A percentile compares a stretch with the other conserved stretches of the same genome.
Evolutionary conservation across 1,140 invertebrate genomes (phyloP).

Genomic region (Parapsyche elsis): DNA sequence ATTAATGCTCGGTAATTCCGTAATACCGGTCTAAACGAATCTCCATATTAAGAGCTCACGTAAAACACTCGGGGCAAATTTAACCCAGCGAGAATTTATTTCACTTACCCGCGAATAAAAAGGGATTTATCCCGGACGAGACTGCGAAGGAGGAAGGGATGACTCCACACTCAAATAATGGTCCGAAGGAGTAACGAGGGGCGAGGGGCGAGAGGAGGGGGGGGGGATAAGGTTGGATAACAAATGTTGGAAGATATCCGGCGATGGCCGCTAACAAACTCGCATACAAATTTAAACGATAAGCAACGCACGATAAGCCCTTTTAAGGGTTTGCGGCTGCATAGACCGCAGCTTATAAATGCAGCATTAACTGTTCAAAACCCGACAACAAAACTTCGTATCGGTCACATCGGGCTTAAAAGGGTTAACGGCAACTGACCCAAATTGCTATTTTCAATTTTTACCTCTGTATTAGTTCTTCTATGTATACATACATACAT

Average conservation of each 20-base stretch:
- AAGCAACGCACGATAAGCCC: not conserved
- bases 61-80: slow-evolving; percentile 43
- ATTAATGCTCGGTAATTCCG: slow-evolving; percentile 38
- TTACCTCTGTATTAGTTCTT: too few species aligned
- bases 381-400: too few species aligned
- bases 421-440: too few species aligned
- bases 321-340: not conserved
- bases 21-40: slow-evolving; percentile 42
- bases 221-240: not conserved
- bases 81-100: slow-evolving; percentile 45
- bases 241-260: slow-evolving; percentile 11
- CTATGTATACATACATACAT: too few species aligned
- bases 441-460: too few species aligned
- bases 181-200: not conserved
- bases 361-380: too few species aligned
- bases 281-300: slow-evolving; percentile 18
- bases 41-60: slow-evolving; percentile 46
- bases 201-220: not conserved
- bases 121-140: slow-evolving; percentile 35
- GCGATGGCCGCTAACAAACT: not conserved
- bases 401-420: too few species aligned
- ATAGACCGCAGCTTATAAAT: not conserved
- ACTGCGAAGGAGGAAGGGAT: not conserved
- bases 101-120: slow-evolving; percentile 45
- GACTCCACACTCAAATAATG: not conserved